Evolutionary conservation across 2,113 vertebrate genomes (phyloP), one percentile per base, ranked within the genome.

Genomic region (Oreotrochilus melanogaster): DNA sequence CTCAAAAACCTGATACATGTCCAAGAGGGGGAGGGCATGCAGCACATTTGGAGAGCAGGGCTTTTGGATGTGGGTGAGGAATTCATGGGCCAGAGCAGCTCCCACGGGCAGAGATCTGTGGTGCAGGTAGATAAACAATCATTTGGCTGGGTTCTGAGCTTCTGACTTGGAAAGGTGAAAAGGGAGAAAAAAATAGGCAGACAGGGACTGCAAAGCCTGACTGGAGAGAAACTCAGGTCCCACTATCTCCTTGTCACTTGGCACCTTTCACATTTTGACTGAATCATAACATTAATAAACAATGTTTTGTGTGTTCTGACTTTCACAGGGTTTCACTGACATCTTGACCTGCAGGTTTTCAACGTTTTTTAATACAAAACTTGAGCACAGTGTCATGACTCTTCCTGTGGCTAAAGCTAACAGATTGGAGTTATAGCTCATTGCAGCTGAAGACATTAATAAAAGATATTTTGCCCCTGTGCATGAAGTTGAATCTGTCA

Each of bases 311-410:
- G 13, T 35, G n/a, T 74, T 80, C 66, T 85, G 47, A 50, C 71
- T 86, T 96, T 50, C 66, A 72, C 2, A 12, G 62, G 39, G 23
- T 94, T 91, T 67, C 60, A 50, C 43, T 67, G 90, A 50, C 78
- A 78, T 1, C 18, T 42, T 81, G 78, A 81, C 0, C 0, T 89
- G 78, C 3, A 9, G 43, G 76, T 95, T 88, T 74, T 89, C 53
- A 39, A 92, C 39, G 30, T 85, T 83, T 86, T 86, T 88, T 66
- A 83, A 92, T 70, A 76, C 31, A 58, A 86, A 92, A 75, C 79
- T 56, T 35, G 35, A 86, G 78, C 39, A 27, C 24, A 80, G 51
- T 11, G 4, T 11, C 31, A 3, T 12, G 69, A 78, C 39, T 74
- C n/a, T 53, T 88, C 24, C 80, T 48, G 51, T 25, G 71, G 47